Percentiles rank a stretch among this genome's conserved stretches.
These are phyloP conservation scores for Lottia scabra DNA, from an alignment of 2,888 invertebrate species.

Conservation along the genomic window DNA sequence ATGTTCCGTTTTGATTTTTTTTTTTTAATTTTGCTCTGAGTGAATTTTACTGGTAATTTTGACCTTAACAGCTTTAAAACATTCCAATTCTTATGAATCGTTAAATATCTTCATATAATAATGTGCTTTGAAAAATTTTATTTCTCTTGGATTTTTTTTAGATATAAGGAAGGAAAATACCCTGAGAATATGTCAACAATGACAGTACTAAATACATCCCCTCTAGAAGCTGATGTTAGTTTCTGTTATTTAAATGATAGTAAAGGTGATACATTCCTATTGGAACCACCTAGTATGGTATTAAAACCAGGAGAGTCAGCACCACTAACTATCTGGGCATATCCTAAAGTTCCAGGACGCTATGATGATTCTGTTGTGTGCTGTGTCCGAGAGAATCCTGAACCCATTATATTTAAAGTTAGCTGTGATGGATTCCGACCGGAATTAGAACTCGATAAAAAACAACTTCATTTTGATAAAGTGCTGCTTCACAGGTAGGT, in stretches of 20 bases:
- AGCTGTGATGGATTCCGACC: conserved; percentile 67
- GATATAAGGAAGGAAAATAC: conserved; percentile 65
- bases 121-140: too few species aligned
- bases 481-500: conserved; percentile 68
- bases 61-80: too few species aligned
- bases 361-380: conserved; percentile 68
- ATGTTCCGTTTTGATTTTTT: too few species aligned
- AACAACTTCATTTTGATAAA: conserved; percentile 68
- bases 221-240: conserved; percentile 66
- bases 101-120: too few species aligned
- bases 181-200: conserved; percentile 68
- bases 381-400: conserved; percentile 69
- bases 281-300: conserved; percentile 67
- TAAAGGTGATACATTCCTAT: conserved; percentile 66
- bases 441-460: conserved; percentile 68
- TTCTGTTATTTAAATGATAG: conserved; percentile 69
- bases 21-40: too few species aligned
- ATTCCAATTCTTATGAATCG: too few species aligned
- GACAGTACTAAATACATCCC: conserved; percentile 66
- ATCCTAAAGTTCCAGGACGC: conserved; percentile 64
- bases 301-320: conserved; percentile 67
- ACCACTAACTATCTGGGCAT: conserved; percentile 67
- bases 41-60: too few species aligned
- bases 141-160: too few species aligned
- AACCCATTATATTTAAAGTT: conserved; percentile 68